Evolutionary conservation across 1,140 invertebrate genomes (phyloP).

Genomic region (Papilio machaon): DNA sequence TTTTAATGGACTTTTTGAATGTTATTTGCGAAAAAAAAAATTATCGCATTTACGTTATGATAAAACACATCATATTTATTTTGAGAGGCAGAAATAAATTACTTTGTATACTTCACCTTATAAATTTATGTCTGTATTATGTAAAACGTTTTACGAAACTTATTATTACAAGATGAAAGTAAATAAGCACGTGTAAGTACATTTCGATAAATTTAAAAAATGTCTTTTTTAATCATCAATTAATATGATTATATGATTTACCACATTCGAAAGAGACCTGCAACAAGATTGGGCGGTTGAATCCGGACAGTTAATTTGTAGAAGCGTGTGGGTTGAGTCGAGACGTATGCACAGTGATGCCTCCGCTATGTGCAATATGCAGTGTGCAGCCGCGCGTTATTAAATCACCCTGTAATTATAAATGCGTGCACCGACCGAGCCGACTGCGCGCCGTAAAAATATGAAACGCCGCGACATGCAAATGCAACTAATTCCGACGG

Average conservation of each 20-base stretch:
- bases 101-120: too few relatives aligned
- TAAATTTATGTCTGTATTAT: too few relatives aligned
- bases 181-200: too few relatives aligned
- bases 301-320: constrained; percentile 16
- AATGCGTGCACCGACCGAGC: constrained; percentile 11
- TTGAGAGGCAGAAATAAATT: too few relatives aligned
- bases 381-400: constrained; percentile 13
- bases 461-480: constrained; percentile 9
- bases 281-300: constrained; percentile 1
- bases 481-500: constrained; percentile 21
- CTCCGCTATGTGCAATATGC: background rate
- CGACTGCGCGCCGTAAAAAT: constrained; percentile 12
- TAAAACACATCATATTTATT: too few relatives aligned
- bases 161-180: too few relatives aligned
- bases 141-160: too few relatives aligned
- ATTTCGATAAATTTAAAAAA: background rate
- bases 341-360: background rate
- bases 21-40: background rate
- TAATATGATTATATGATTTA: background rate
- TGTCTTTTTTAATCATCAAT: background rate
- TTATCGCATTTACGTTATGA: too few relatives aligned
- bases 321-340: background rate
- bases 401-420: constrained; percentile 25
- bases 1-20: background rate
- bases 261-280: background rate